A percentile compares a stretch with the other conserved stretches of the same genome.
These are phyloP conservation scores for Otis tarda DNA, from an alignment of 2,113 vertebrate species.

Conservation along the genomic window DNA sequence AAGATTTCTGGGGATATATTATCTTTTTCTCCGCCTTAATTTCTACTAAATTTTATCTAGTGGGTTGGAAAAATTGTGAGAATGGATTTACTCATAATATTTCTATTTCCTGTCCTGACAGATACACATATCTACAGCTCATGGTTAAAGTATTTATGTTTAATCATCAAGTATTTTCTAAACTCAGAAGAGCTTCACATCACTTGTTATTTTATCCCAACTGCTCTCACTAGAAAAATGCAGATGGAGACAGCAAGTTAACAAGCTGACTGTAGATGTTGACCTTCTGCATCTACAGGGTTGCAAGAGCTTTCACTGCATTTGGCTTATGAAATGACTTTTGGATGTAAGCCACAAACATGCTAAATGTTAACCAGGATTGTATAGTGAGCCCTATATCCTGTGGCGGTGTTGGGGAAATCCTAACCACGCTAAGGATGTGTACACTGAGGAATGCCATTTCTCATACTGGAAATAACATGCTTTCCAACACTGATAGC, in stretches of 20 bases:
- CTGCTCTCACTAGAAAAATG: not conserved
- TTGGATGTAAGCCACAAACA: not conserved
- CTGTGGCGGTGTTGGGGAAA: not conserved
- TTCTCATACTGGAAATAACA: not conserved
- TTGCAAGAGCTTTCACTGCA: not conserved
- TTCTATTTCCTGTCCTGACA: constrained; percentile 16
- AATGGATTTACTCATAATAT: not conserved
- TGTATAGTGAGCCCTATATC: not conserved
- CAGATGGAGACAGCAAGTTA: not conserved
- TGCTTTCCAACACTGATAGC: not conserved
- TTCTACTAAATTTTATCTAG: not conserved
- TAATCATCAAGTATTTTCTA: constrained; percentile 27
- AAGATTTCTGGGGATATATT: not conserved
- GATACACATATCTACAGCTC: not conserved
- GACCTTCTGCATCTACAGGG: not conserved
- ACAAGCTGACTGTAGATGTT: not conserved
- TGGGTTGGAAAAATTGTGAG: not conserved
- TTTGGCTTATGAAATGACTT: not conserved
- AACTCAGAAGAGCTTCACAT: not conserved
- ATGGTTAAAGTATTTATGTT: not conserved
- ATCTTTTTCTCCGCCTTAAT: not conserved
- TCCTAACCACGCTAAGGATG: not conserved
- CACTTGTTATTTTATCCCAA: not conserved
- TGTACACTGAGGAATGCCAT: not conserved
- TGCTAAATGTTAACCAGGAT: not conserved